A percentile compares a stretch with the other conserved stretches of the same genome.
phyloP scores from a whole-genome alignment of 2,797 vertebrate species.

The Acanthiza pusilla region DNA sequence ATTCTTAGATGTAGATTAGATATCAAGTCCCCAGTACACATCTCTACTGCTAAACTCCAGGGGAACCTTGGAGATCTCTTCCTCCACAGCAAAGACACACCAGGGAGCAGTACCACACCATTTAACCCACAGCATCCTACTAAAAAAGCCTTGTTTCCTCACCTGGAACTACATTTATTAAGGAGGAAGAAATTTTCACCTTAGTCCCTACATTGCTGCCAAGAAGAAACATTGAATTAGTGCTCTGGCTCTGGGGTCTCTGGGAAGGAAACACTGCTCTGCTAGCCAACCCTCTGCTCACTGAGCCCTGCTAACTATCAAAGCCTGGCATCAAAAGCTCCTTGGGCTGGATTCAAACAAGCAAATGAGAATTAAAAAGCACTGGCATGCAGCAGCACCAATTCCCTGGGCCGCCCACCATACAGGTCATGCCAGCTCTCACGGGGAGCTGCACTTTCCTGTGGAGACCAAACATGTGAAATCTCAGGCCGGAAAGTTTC shows the following conservation, averaged over 20 bases:
- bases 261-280: neutral
- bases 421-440: neutral
- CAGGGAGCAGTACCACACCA: neutral
- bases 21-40: neutral
- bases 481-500: neutral
- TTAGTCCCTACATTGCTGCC: neutral
- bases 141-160: neutral
- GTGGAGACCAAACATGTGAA: neutral
- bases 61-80: neutral
- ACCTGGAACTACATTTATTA: neutral
- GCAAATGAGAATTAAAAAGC: neutral
- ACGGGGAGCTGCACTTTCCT: accelerated
- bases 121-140: neutral
- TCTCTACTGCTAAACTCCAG: neutral
- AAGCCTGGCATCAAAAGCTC: neutral
- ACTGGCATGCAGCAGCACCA: neutral
- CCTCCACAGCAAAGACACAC: neutral
- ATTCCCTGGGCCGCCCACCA: neutral
- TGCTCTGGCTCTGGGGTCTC: neutral
- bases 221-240: neutral
- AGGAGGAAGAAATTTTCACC: neutral
- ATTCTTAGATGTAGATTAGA: neutral
- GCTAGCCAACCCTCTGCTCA: neutral
- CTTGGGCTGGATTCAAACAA: neutral
- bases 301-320: neutral